Percentiles rank a stretch among this genome's conserved stretches.
phyloP scores from a whole-genome alignment of 2,113 vertebrate genomes.

The Sus scrofa region T2T-Sscrofa CM000824.6:183033501-183034000 shows the following conservation, averaged over 20 bases:
- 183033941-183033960: not conserved
- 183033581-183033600: not conserved
- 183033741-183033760: not conserved
- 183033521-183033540: not conserved
- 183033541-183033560: not conserved
- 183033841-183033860: not conserved
- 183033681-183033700: not conserved
- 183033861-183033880: not conserved
- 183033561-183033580: not conserved
- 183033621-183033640: not conserved
- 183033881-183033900: not conserved
- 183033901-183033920: not conserved
- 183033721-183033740: not conserved
- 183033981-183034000: not conserved
- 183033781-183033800: not conserved
- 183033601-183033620: not conserved
- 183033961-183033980: not conserved
- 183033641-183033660: not conserved
- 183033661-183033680: not conserved
- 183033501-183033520: not conserved
- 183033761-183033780: not conserved
- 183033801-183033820: not conserved
- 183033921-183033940: not conserved
- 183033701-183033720: not conserved
- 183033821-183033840: not conserved